Conservation (phyloP, 2,113 vertebrate species). For the Plectropomus leopardus region DNA sequence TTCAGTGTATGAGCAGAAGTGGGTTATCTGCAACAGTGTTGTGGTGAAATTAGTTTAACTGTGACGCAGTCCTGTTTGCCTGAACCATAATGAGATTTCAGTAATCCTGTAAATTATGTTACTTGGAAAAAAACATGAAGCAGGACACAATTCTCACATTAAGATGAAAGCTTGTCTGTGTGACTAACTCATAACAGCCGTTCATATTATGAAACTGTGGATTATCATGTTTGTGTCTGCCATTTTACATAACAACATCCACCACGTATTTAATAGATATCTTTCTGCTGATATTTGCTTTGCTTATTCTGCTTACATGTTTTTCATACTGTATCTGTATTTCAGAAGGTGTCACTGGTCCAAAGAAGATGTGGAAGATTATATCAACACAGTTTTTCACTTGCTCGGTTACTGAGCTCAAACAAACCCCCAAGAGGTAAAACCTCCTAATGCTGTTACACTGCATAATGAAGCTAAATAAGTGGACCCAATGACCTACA, state of each 20-base stretch:
- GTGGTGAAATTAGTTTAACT: conserved; percentile 19
- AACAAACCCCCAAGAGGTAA: conserved; percentile 85
- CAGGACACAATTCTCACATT: neutral
- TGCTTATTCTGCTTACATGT: neutral
- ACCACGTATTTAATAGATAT: neutral
- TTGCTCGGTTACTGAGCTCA: conserved; percentile 71
- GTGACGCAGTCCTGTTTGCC: neutral
- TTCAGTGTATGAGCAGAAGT: neutral
- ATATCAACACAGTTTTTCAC: conserved; percentile 49
- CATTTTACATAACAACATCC: neutral
- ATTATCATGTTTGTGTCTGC: neutral
- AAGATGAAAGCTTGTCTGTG: neutral
- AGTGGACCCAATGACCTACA: neutral
- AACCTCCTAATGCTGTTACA: neutral
- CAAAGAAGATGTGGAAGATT: conserved; percentile 52
- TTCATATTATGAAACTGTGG: neutral
- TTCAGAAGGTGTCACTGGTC: conserved; percentile 58
- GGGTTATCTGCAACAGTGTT: neutral
- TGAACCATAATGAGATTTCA: conserved; percentile 26
- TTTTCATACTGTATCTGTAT: conserved; percentile 9
- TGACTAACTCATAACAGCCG: neutral
- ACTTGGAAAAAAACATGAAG: neutral
- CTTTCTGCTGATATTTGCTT: neutral
- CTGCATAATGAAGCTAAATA: conserved; percentile 6
- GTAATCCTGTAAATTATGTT: conserved; percentile 31